Evolutionary conservation across 2,888 invertebrate species (phyloP).

Genomic region (Galerucella calmariensis): DNA sequence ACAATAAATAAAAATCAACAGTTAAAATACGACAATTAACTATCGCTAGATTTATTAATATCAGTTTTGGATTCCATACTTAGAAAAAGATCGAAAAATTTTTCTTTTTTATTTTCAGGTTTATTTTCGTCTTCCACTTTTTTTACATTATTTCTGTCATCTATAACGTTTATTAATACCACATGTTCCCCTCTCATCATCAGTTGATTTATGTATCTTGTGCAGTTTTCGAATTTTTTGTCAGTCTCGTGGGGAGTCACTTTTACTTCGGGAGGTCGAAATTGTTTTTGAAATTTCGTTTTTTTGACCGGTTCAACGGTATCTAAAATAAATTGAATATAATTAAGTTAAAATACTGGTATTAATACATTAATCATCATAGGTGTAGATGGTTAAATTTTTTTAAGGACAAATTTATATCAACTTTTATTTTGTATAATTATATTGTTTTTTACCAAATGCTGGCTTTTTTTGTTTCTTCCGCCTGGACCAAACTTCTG

Average conservation of each 20-base stretch:
- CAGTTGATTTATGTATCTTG: constrained; percentile 75
- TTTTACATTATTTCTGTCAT: constrained; percentile 13
- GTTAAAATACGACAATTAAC: neutral
- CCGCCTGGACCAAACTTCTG: constrained; percentile 82
- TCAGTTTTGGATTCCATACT: neutral
- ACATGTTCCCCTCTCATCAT: constrained; percentile 83
- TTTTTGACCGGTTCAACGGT: constrained; percentile 53
- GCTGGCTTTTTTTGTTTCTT: constrained; percentile 72
- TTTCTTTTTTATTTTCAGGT: neutral
- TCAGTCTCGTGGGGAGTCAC: constrained; percentile 59
- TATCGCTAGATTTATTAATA: neutral
- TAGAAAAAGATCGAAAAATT: neutral
- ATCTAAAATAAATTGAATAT: constrained; percentile 33
- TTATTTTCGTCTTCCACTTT: constrained; percentile 3
- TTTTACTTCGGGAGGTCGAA: constrained; percentile 66
- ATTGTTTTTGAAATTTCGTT: constrained; percentile 43
- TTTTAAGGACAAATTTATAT: too few species aligned
- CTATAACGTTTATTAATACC: constrained; percentile 55
- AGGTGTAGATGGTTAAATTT: too few species aligned
- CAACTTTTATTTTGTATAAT: neutral
- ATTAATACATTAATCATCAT: too few species aligned
- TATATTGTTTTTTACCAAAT: constrained; percentile 66
- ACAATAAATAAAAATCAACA: neutral
- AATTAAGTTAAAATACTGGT: too few species aligned
- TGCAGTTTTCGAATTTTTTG: constrained; percentile 74